Percentiles rank a stretch among this genome's conserved stretches.
These are phyloP conservation scores for Tetramorium parvispinum DNA, from an alignment of 1,140 invertebrate species.

Conservation along the genomic window DNA sequence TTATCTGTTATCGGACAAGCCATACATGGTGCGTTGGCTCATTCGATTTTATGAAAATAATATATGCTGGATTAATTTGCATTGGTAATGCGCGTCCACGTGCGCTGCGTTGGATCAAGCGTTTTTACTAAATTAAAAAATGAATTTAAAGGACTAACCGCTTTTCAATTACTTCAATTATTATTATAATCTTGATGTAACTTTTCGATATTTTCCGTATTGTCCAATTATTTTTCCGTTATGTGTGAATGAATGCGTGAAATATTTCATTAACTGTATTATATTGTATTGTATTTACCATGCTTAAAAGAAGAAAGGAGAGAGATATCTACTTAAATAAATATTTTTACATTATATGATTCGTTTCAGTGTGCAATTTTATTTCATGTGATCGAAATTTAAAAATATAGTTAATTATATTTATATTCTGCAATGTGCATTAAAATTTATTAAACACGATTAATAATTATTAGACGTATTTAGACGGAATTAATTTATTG, in stretches of 20 bases:
- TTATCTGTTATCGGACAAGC: slow-evolving; percentile 58
- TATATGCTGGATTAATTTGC: slow-evolving; percentile 58
- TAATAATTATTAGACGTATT: neutral
- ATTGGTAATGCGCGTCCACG: slow-evolving; percentile 3
- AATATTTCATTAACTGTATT: neutral
- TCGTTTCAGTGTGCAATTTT: neutral
- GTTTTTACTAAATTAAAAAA: slow-evolving; percentile 32
- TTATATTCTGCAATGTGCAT: neutral
- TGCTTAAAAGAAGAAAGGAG: neutral
- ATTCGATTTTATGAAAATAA: slow-evolving; percentile 63
- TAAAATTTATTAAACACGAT: slow-evolving; percentile 1
- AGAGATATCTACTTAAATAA: neutral
- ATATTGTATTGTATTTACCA: neutral
- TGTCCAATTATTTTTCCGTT: neutral
- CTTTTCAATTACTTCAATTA: neutral
- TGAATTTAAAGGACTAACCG: neutral
- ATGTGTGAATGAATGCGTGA: neutral
- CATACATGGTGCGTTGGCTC: neutral
- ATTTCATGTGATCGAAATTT: neutral
- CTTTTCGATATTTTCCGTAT: slow-evolving; percentile 20
- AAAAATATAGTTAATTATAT: neutral
- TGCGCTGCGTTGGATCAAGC: neutral
- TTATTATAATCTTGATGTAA: neutral
- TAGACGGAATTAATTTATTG: neutral
- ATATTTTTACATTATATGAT: neutral